Base-by-base conservation (phyloP, 2,113 vertebrate species). In the Candoia aspera region DNA sequence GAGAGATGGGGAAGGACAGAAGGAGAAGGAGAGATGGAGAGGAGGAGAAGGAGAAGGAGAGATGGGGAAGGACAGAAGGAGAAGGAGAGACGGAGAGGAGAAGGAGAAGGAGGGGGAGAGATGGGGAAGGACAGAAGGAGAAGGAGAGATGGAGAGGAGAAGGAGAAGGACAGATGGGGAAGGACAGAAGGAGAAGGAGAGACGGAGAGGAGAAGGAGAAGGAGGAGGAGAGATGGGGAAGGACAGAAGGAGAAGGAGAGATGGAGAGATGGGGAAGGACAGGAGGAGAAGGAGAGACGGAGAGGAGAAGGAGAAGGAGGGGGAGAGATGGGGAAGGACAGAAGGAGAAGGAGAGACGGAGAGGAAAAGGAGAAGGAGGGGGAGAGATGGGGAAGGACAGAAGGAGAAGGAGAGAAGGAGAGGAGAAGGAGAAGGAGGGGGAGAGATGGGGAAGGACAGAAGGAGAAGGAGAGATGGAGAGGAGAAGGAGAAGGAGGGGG, bases 11-110 rank as follows among this genome's bases (percentile, higher is more conserved):
- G 26, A n/a, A 4, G 29, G 11, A 0, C 5, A 42, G 19, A 9
- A 23, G 2, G 17, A 83, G 8, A 2, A 84, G 0, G 1, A 60
- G 0, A 6, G 15, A 8, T 5, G 8, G 8, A 19, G 3, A 60
- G 17, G 24, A 64, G 62, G 17, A 79, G n/a, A 6, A 79, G 3
- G 15, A 79, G 33, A 19, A 79, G 9, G 59, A 24, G 23, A 79
- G n/a, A 6, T 37, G 3, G 15, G 37, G 33, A 19, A 79, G 9
- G 59, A 24, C 9, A 26, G 23, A 73, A n/a, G 68, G 12, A n/a
- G n/a, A 15, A 33, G n/a, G 4, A 33, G n/a, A 13, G n/a, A n/a
- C n/a, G n/a, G n/a, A n/a, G n/a, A 68, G 3, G n/a, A 73, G 11
- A 29, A 79, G 1, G 12, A 79, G 13, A 6, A 15, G 4, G 13